These are phyloP conservation scores for Microtus oregoni DNA, from an alignment of 2,113 vertebrate species.

Conservation along the genomic window DNA sequence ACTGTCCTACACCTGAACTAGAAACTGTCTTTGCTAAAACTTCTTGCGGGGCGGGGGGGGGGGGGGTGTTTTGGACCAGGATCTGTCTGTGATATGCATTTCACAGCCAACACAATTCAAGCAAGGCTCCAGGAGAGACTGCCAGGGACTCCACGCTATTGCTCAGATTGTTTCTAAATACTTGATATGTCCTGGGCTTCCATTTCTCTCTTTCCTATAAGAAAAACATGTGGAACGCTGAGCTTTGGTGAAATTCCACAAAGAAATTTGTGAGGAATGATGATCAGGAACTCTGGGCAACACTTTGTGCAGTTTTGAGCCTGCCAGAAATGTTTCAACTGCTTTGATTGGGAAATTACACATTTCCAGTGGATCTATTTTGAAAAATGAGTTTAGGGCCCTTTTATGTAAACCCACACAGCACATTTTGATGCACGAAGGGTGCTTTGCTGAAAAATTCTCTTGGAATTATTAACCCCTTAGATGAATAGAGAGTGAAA, in stretches of 20 bases:
- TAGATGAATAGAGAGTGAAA: not conserved
- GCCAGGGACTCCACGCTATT: not conserved
- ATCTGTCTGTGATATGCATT: not conserved
- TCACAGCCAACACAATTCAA: constrained; percentile 11
- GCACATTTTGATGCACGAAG: constrained; percentile 16
- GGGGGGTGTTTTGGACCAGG: constrained; percentile 45
- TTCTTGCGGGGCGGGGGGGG: not conserved
- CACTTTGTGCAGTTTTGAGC: not conserved
- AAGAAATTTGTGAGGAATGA: constrained; percentile 23
- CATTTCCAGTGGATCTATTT: not conserved
- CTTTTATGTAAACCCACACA: not conserved
- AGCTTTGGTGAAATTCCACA: not conserved
- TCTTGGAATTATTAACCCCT: not conserved
- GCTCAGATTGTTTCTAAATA: constrained; percentile 20
- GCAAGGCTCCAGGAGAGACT: not conserved
- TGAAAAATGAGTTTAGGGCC: constrained; percentile 17
- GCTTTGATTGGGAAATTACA: constrained; percentile 6
- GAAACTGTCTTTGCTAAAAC: constrained; percentile 54
- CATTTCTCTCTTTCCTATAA: constrained; percentile 10
- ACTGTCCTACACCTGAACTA: not conserved
- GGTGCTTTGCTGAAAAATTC: not conserved
- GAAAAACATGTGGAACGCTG: not conserved
- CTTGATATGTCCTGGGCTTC: not conserved
- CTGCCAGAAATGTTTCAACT: constrained; percentile 31
- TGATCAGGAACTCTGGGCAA: constrained; percentile 21